Percentiles rank a stretch among this genome's conserved stretches.
Conservation (phyloP, 1,140 invertebrate genomes). For the Matsumurasca onukii region DNA sequence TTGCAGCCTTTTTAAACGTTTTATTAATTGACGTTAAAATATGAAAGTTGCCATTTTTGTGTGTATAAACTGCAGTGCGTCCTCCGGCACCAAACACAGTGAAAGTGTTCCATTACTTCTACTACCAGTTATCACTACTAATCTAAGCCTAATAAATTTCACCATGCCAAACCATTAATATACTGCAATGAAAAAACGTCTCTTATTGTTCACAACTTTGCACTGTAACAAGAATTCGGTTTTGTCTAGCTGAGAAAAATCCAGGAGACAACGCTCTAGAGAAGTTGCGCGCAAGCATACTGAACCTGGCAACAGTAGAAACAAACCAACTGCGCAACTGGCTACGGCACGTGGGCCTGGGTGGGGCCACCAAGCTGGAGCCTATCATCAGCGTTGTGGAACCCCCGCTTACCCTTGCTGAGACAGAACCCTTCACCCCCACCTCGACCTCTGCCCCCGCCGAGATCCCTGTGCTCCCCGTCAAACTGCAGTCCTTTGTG, state of each 20-base stretch:
- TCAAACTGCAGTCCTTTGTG: neutral
- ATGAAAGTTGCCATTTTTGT: too few species aligned
- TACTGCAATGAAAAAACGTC: too few species aligned
- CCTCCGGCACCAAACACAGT: too few species aligned
- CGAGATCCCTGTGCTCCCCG: neutral
- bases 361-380: constrained; percentile 49
- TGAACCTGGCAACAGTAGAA: constrained; percentile 65
- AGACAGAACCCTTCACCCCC: constrained; percentile 42
- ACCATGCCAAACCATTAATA: too few species aligned
- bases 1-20: too few species aligned
- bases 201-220: too few species aligned
- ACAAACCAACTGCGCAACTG: constrained; percentile 64
- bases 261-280: constrained; percentile 62
- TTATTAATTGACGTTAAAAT: too few species aligned
- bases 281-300: constrained; percentile 66
- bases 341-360: constrained; percentile 67
- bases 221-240: too few species aligned
- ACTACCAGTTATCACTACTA: too few species aligned
- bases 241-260: constrained; percentile 56
- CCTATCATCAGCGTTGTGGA: constrained; percentile 48
- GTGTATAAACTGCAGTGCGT: too few species aligned
- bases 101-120: too few species aligned
- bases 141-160: too few species aligned
- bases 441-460: constrained; percentile 41
- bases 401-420: constrained; percentile 39